These are phyloP conservation scores for Trachythela sp. DNA, from an alignment of 64 coral and sea anemone genomes.

Conservation along the genomic window DNA sequence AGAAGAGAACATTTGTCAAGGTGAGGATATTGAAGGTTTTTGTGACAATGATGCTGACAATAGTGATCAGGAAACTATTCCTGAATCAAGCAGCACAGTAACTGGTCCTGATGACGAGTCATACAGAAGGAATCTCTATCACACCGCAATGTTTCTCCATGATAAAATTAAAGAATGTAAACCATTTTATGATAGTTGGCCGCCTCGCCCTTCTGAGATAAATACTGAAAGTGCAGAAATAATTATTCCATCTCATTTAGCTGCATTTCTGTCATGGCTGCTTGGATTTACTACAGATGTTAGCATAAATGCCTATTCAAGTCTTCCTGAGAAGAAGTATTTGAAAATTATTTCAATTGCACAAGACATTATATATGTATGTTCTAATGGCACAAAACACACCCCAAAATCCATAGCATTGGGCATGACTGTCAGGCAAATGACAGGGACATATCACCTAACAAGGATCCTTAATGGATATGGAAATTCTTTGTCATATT, in stretches of 20 bases:
- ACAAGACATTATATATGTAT: conserved; percentile 16
- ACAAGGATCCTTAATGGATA: conserved; percentile 2
- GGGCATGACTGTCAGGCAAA: conserved; percentile 1
- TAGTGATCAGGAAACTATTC: neutral
- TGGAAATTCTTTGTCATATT: neutral
- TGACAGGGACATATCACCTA: neutral
- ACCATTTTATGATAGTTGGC: conserved; percentile 17
- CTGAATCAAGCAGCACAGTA: neutral
- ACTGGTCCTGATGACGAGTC: neutral
- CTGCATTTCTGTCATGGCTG: conserved; percentile 17
- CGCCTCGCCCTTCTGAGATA: neutral
- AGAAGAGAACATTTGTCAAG: neutral
- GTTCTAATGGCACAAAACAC: neutral
- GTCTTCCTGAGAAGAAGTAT: neutral
- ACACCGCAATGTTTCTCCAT: neutral
- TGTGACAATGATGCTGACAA: neutral
- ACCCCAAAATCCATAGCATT: conserved; percentile 11
- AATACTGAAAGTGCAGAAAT: conserved; percentile 1
- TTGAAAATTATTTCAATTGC: conserved; percentile 8
- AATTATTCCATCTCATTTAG: neutral
- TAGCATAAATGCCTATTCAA: neutral
- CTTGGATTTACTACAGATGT: conserved; percentile 22
- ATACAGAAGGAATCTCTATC: neutral
- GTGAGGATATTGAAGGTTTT: too few relatives aligned
- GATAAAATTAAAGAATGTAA: neutral